phyloP scores from a whole-genome alignment of 2,797 vertebrate genomes.

The Anguilla marmorata region DNA sequence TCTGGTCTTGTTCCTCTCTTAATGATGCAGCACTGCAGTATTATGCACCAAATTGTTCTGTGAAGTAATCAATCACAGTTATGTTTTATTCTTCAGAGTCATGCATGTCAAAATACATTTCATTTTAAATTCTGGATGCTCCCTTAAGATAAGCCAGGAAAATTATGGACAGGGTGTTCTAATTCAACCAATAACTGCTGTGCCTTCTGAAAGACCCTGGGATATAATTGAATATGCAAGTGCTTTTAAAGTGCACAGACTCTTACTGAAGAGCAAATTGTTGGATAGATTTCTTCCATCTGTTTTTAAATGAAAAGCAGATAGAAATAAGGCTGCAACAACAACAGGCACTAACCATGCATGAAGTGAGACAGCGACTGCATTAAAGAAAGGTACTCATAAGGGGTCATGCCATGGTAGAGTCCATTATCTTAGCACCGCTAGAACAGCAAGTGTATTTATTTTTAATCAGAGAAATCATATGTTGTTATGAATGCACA shows the following conservation, averaged over 20 bases:
- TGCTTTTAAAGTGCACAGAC: not conserved
- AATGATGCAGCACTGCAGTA: not conserved
- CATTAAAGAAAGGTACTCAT: not conserved
- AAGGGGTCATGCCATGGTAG: not conserved
- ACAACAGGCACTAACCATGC: not conserved
- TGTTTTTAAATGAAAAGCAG: slow-evolving; percentile 14
- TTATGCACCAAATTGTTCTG: not conserved
- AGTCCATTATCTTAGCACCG: not conserved
- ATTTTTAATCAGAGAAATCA: not conserved
- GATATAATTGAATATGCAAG: not conserved
- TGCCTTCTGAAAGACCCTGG: not conserved
- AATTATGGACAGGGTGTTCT: not conserved
- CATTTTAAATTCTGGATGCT: not conserved
- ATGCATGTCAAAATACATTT: not conserved
- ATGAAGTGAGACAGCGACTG: not conserved
- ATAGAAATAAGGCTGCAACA: not conserved
- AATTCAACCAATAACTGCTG: not conserved
- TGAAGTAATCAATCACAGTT: not conserved
- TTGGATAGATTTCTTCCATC: not conserved
- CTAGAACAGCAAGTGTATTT: not conserved
- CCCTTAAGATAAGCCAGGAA: not conserved
- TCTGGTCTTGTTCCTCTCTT: not conserved
- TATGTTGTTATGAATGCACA: not conserved
- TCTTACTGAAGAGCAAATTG: not conserved
- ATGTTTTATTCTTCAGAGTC: not conserved